A percentile compares a stretch with the other conserved stretches of the same genome.
Evolutionary conservation across 2,797 vertebrate species (phyloP).

Genomic region (Acrossocheilus wenchowensis): DNA sequence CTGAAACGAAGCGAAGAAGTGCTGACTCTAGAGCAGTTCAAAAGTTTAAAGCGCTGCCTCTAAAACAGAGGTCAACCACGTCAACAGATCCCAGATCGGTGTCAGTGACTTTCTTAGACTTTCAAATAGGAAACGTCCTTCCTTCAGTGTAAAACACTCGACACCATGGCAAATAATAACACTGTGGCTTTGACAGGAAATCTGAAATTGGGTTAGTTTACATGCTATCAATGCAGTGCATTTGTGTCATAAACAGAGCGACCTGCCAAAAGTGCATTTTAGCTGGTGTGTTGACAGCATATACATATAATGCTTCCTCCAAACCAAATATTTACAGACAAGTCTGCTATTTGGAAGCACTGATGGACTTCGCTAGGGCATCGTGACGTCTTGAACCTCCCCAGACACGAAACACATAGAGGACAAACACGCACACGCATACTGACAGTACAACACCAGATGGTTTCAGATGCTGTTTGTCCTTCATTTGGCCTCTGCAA

Average conservation of each 20-base stretch:
- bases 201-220: slow-evolving; percentile 51
- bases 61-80: background rate
- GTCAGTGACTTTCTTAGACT: slow-evolving; percentile 7
- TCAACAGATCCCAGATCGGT: slow-evolving; percentile 18
- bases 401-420: slow-evolving; percentile 45
- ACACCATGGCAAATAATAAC: slow-evolving; percentile 32
- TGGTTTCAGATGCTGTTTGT: slow-evolving; percentile 56
- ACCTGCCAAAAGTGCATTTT: slow-evolving; percentile 49
- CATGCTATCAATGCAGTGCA: slow-evolving; percentile 42
- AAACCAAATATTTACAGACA: slow-evolving; percentile 63
- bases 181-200: slow-evolving; percentile 45
- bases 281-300: slow-evolving; percentile 42
- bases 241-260: slow-evolving; percentile 40
- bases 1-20: background rate
- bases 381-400: slow-evolving; percentile 56
- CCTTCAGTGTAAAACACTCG: slow-evolving; percentile 7
- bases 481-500: slow-evolving; percentile 52
- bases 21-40: slow-evolving; percentile 8
- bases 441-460: slow-evolving; percentile 45
- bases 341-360: slow-evolving; percentile 56
- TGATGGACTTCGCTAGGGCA: slow-evolving; percentile 53
- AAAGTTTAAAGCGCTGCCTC: background rate
- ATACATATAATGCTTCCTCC: slow-evolving; percentile 52
- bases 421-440: slow-evolving; percentile 49
- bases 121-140: slow-evolving; percentile 14